phyloP scores from a whole-genome alignment of 1,140 invertebrate genomes.

The Diploscapter pachys region DNA sequence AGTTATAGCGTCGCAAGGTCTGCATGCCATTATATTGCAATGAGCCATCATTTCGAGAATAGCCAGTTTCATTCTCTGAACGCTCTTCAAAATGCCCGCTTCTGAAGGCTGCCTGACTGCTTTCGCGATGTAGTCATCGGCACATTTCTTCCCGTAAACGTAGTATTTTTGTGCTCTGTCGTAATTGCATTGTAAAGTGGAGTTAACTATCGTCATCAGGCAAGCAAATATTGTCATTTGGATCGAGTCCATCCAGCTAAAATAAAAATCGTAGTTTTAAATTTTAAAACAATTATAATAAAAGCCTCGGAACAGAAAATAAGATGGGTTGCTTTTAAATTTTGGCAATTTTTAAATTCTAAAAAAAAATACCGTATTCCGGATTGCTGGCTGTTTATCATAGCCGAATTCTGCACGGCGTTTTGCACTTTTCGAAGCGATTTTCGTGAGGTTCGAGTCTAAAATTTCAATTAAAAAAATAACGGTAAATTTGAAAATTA shows the following conservation, averaged over 20 bases:
- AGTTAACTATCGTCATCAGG: slow-evolving; percentile 17
- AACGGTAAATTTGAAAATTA: slow-evolving; percentile 5
- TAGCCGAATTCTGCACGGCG: background rate
- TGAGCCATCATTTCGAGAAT: slow-evolving; percentile 22
- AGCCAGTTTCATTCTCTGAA: slow-evolving; percentile 22
- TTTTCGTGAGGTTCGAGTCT: slow-evolving; percentile 5
- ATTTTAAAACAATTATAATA: background rate
- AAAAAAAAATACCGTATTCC: slow-evolving; percentile 8
- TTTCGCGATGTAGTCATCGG: slow-evolving; percentile 15
- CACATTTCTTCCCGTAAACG: slow-evolving; percentile 10
- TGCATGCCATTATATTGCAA: slow-evolving; percentile 20
- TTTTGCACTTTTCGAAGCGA: slow-evolving; percentile 1
- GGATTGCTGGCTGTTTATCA: background rate
- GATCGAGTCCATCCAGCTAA: slow-evolving; percentile 20
- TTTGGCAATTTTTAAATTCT: no score
- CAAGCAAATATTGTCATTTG: slow-evolving; percentile 22
- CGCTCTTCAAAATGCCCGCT: slow-evolving; percentile 9
- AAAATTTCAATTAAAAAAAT: background rate
- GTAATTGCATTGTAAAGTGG: slow-evolving; percentile 10
- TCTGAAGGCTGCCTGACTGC: slow-evolving; percentile 10
- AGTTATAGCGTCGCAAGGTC: slow-evolving; percentile 14
- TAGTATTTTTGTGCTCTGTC: slow-evolving; percentile 19
- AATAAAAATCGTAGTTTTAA: background rate
- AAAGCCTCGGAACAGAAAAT: background rate
- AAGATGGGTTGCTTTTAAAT: no score